phyloP scores from a whole-genome alignment of 2,797 vertebrate species.

The Pampus argenteus region DNA sequence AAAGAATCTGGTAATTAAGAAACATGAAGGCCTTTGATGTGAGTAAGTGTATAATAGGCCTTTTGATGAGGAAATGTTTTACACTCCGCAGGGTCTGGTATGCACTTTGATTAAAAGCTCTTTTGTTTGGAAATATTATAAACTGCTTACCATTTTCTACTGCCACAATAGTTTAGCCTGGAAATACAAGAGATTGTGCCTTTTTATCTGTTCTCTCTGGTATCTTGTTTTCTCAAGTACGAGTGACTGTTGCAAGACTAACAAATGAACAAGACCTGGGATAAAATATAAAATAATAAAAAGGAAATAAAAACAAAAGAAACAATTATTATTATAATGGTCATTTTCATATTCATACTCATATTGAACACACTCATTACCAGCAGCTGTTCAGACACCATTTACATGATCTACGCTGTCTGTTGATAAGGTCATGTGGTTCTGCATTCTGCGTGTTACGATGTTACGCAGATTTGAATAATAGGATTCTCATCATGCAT shows the following conservation, averaged over 20 bases:
- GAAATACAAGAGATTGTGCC: constrained; percentile 50
- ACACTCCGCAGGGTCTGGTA: constrained; percentile 73
- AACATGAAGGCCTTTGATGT: constrained; percentile 80
- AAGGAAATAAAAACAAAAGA: background rate
- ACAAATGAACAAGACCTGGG: constrained; percentile 3
- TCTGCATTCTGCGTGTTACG: constrained; percentile 59
- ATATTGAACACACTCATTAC: constrained; percentile 30
- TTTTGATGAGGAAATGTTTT: constrained; percentile 79
- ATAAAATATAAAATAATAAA: background rate
- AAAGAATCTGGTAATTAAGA: constrained; percentile 81
- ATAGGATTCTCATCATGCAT: constrained; percentile 76
- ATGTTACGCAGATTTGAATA: constrained; percentile 74
- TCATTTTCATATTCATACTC: constrained; percentile 27
- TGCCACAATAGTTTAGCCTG: constrained; percentile 74
- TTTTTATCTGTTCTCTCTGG: constrained; percentile 41
- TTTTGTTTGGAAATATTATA: constrained; percentile 80
- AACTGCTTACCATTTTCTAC: constrained; percentile 74
- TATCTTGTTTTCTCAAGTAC: constrained; percentile 23
- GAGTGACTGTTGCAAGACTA: background rate
- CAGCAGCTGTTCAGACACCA: constrained; percentile 30
- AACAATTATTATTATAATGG: constrained; percentile 24
- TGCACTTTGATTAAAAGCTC: constrained; percentile 81
- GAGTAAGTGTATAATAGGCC: constrained; percentile 78
- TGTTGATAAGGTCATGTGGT: constrained; percentile 64
- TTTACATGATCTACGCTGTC: constrained; percentile 60